Evolutionary conservation across 2,888 invertebrate species (phyloP).

Genomic region (Oconnorella tubifera): DNA sequence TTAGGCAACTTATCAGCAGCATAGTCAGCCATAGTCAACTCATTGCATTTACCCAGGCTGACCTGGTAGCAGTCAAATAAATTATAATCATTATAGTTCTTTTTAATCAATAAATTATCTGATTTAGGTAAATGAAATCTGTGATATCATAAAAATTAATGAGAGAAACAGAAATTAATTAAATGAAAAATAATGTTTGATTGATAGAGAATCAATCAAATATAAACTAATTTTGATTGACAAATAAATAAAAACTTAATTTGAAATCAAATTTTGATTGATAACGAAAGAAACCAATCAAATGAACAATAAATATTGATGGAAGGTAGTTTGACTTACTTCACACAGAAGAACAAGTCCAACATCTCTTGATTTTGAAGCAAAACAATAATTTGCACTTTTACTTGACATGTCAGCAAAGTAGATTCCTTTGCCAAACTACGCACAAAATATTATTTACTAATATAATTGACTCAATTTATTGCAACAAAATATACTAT

Average conservation of each 20-base stretch:
- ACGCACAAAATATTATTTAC: constrained; percentile 30
- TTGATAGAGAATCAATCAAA: too few relatives aligned
- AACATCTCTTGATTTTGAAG: constrained; percentile 50
- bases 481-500: too few relatives aligned
- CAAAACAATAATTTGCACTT: constrained; percentile 60
- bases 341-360: constrained; percentile 58
- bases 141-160: neutral
- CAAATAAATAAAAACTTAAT: too few relatives aligned
- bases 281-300: too few relatives aligned
- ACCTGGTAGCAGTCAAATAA: constrained; percentile 41
- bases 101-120: too few relatives aligned
- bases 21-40: constrained; percentile 54
- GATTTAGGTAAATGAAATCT: neutral
- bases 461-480: too few relatives aligned
- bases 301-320: too few relatives aligned
- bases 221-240: too few relatives aligned
- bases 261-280: too few relatives aligned
- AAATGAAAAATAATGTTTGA: too few relatives aligned
- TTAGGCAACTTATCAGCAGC: constrained; percentile 54
- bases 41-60: constrained; percentile 53
- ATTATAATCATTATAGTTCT: neutral
- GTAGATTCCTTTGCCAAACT: constrained; percentile 61
- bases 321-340: constrained; percentile 46
- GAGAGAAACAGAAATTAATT: neutral
- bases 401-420: constrained; percentile 61